Percentiles rank a stretch among this genome's conserved stretches.
Evolutionary conservation across 2,888 invertebrate genomes (phyloP).

Genomic region (Dione vanillae): DNA sequence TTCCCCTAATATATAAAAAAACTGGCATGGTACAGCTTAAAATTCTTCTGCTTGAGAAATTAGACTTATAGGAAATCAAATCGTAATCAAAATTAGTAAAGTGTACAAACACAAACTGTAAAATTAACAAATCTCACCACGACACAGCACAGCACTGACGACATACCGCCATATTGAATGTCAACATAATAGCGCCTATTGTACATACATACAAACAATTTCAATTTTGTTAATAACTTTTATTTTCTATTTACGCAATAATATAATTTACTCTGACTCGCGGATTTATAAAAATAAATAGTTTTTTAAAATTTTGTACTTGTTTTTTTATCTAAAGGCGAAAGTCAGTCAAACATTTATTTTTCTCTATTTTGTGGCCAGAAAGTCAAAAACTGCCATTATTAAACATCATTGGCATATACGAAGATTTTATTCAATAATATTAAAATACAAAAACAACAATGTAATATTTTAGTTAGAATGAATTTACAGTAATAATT

Average conservation of each 20-base stretch:
- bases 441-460: too few relatives aligned
- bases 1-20: slow-evolving; percentile 49
- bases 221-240: slow-evolving; percentile 45
- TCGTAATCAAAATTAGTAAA: slow-evolving; percentile 48
- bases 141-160: slow-evolving; percentile 98
- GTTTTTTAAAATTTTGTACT: slow-evolving; percentile 77
- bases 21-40: slow-evolving; percentile 55
- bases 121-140: slow-evolving; percentile 90
- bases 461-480: too few relatives aligned
- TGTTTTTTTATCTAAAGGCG: slow-evolving; percentile 75
- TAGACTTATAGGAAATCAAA: slow-evolving; percentile 31
- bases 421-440: neutral
- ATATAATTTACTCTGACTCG: slow-evolving; percentile 49
- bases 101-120: slow-evolving; percentile 63
- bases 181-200: slow-evolving; percentile 85
- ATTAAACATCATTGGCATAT: neutral
- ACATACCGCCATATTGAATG: slow-evolving; percentile 98
- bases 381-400: slow-evolving; percentile 22
- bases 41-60: slow-evolving; percentile 32
- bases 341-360: slow-evolving; percentile 52
- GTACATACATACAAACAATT: slow-evolving; percentile 63
- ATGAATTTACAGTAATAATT: neutral
- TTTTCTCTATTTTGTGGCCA: slow-evolving; percentile 44
- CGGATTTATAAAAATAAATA: slow-evolving; percentile 54
- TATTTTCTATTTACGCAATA: slow-evolving; percentile 33